A percentile compares a stretch with the other conserved stretches of the same genome.
Conservation (phyloP, 2,797 vertebrate species). For the Xiphophorus birchmanni region DNA sequence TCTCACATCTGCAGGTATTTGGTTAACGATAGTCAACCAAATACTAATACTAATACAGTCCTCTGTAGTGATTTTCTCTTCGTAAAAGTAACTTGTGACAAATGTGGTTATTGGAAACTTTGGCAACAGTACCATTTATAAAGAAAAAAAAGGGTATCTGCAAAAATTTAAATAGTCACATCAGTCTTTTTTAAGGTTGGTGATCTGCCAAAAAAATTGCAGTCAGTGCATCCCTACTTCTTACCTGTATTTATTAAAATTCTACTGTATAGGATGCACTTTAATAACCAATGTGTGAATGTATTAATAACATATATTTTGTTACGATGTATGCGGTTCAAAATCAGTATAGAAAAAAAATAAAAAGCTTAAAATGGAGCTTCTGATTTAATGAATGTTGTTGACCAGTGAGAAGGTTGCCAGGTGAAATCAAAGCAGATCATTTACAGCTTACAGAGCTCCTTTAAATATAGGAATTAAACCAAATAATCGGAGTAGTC, state of each 20-base stretch:
- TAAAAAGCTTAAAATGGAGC: not conserved
- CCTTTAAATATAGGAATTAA: not conserved
- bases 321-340: not conserved
- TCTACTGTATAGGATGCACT: not conserved
- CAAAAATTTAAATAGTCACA: not conserved
- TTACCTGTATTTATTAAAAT: not conserved
- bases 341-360: not conserved
- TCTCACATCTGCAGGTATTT: not conserved
- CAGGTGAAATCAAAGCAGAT: not conserved
- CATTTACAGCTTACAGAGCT: not conserved
- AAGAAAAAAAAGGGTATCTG: not conserved
- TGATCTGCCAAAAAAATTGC: not conserved
- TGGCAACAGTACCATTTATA: not conserved
- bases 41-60: too few species aligned
- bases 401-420: not conserved
- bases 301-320: constrained; percentile 2
- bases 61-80: not conserved
- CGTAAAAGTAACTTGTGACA: not conserved
- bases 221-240: not conserved
- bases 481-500: constrained; percentile 1
- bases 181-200: not conserved
- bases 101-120: not conserved
- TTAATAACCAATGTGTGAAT: not conserved
- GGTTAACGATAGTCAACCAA: not conserved
- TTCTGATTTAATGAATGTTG: not conserved